phyloP scores from a whole-genome alignment of 2,888 invertebrate genomes.

The Thymelicus lineola region DNA sequence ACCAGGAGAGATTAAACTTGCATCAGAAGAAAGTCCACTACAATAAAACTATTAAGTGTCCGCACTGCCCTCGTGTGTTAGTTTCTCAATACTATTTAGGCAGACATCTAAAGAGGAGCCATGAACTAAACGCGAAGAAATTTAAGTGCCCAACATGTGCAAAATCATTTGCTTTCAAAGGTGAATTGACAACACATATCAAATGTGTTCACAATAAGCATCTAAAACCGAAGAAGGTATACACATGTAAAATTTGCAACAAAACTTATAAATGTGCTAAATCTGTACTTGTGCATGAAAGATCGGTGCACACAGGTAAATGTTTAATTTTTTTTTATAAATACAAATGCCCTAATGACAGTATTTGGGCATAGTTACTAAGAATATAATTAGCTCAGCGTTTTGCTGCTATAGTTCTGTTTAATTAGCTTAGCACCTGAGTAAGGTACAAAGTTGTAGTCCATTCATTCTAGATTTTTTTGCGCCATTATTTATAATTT shows the following conservation, averaged over 20 bases:
- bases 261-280: conserved; percentile 72
- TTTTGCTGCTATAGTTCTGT: no score
- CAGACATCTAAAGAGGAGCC: conserved; percentile 68
- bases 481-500: no score
- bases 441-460: no score
- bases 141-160: conserved; percentile 73
- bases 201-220: conserved; percentile 67
- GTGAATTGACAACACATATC: conserved; percentile 64
- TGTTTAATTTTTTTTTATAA: neutral
- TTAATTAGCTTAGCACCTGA: no score
- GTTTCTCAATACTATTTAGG: conserved; percentile 62
- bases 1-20: conserved; percentile 55
- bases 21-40: conserved; percentile 65
- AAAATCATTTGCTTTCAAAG: conserved; percentile 64
- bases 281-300: conserved; percentile 73
- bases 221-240: conserved; percentile 57
- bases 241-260: conserved; percentile 69
- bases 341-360: no score
- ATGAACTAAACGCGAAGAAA: conserved; percentile 55
- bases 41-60: conserved; percentile 61
- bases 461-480: no score
- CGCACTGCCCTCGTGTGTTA: conserved; percentile 63
- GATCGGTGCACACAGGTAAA: conserved; percentile 80
- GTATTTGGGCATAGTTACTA: no score
- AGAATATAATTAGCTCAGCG: no score